These are phyloP conservation scores for Channa maculata DNA, from an alignment of 2,113 vertebrate species.

Conservation along the genomic window DNA sequence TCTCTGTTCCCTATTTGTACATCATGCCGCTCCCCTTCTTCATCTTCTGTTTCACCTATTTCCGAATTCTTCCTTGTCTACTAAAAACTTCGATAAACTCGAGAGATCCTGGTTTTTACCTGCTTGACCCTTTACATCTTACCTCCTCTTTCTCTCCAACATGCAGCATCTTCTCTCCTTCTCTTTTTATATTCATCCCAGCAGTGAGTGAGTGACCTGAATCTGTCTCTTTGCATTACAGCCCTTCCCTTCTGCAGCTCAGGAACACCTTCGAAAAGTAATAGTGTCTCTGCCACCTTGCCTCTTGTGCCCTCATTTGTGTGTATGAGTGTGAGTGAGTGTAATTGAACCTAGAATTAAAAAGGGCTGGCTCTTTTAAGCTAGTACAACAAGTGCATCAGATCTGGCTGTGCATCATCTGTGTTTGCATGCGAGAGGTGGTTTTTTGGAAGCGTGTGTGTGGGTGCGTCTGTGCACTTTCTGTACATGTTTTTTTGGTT, in stretches of 20 bases:
- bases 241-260: slow-evolving; percentile 54
- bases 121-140: slow-evolving; percentile 7
- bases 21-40: not conserved
- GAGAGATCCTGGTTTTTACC: slow-evolving; percentile 13
- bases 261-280: slow-evolving; percentile 65
- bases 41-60: not conserved
- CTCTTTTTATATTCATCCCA: slow-evolving; percentile 62
- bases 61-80: slow-evolving; percentile 39
- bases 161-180: slow-evolving; percentile 55
- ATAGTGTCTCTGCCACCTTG: slow-evolving; percentile 52
- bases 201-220: slow-evolving; percentile 75
- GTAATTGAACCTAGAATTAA: slow-evolving; percentile 62
- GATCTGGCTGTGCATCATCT: slow-evolving; percentile 38
- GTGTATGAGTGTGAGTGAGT: slow-evolving; percentile 32
- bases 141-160: slow-evolving; percentile 39
- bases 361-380: slow-evolving; percentile 32
- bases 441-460: slow-evolving; percentile 31
- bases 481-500: slow-evolving; percentile 53
- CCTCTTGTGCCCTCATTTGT: slow-evolving; percentile 30
- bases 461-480: slow-evolving; percentile 8
- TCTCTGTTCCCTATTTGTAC: slow-evolving; percentile 12
- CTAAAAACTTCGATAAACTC: slow-evolving; percentile 32
- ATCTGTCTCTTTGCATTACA: slow-evolving; percentile 78
- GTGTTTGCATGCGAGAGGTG: slow-evolving; percentile 38
- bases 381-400: slow-evolving; percentile 15